Base-by-base conservation (phyloP, 2,888 invertebrate species). In the Hoplodrina blanda region DNA sequence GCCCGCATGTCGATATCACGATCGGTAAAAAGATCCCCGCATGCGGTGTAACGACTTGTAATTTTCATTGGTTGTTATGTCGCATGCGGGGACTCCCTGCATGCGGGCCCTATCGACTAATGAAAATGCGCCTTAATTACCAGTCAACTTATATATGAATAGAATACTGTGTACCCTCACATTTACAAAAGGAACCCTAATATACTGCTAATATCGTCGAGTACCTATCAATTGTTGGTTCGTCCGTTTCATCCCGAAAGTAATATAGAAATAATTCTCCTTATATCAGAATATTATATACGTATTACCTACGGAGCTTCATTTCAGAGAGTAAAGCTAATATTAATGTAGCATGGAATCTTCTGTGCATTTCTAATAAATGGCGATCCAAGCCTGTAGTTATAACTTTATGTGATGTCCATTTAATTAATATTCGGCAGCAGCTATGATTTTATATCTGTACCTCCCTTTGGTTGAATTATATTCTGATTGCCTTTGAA, bases 161-260 rank as follows among this genome's bases (percentile, higher is more conserved):
- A 68, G 20, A 33, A 10, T 55, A 17, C 13, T 15, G 37, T 37
- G 44, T 46, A 11, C 25, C 33, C 3, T 52, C 15, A 50, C 13
- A 19, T 57, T 71, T 20, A 54, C 11, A 59, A 73, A 73, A 59
- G 49, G 11, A 75, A 53, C 30, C 49, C 30, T 20, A 30, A 6
- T 53, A 57, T 19, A 2, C 41, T 46, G 4, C 49, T 30, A 25
- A 2, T 1, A 50, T 11, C 19, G 4, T 20, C 11, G 46, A 66
- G 20, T 65, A 30, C 46, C n/a, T 49, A 17, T 11, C 59, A 19
- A 68, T 44, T 60, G 53, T 60, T 44, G 19, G 49, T 62, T 67
- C 20, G 37, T 13, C 56, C 30, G 54, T n/a, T 37, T 37, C 15
- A 19, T 62, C 54, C 2, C 25, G 15, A 76, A 41, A 57, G 49